Base-by-base conservation (phyloP, 2,113 vertebrate species). In the Dasyornis broadbenti region DNA sequence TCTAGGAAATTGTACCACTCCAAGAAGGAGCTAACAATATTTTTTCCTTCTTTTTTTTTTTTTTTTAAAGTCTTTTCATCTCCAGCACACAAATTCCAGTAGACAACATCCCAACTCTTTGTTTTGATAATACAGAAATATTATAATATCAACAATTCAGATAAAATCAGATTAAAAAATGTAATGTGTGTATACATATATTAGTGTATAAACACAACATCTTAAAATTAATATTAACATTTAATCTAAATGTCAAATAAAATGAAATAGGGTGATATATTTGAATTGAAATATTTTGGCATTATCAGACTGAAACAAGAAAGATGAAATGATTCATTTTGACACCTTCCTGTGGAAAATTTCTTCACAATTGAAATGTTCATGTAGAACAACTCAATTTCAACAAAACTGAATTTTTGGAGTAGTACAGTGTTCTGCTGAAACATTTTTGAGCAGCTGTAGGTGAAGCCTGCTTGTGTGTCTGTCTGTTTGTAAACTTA, bases 311-410 rank as follows among this genome's bases (percentile, higher is more conserved):
- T 63, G 54, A 94, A 95, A 89, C 42, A 83, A 82, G 82, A 79
- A 93, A 71, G 33, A 77, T 85, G 31, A 93, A 91, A 79, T 91
- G 0, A 96, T 87, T 94, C 11, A 76, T 93, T 95, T 93, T 96
- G 82, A 96, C 88, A 93, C 18, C 88, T 86, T 73, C 30, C 13
- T 52, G 16, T 45, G 27, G 59, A 93, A 88, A 77, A 73, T 10
- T 57, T 80, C n/a, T 83, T 80, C 42, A 80, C 35, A 94, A 72
- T 39, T 50, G 26, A 70, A 83, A 39, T 50, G 33, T 47, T 93
- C 31, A 11, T 44, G 18, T 88, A 70, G 47, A 92, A 69, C 3
- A 86, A 57, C 15, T 69, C 0, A 0, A 42, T 90, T 82, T 90
- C n/a, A 80, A 65, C 15, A 72, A 69, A 94, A 72, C 20, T 57